Conservation (phyloP, 2,888 invertebrate species). For the Pinctada fucata region DNA sequence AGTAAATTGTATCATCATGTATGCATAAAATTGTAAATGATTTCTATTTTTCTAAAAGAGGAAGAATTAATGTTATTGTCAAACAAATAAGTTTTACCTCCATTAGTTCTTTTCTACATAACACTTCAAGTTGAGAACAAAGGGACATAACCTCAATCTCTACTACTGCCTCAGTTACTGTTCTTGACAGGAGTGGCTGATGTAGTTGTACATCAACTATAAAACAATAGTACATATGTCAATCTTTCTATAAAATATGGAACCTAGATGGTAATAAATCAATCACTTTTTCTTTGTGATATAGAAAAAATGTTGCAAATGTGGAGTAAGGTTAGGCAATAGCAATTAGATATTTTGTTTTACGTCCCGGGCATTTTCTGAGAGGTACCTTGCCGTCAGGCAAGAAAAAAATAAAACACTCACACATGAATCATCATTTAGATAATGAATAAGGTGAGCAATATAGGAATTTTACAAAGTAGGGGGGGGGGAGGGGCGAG, state of each 20-base stretch:
- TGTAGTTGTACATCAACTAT: conserved; percentile 64
- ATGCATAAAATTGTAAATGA: too few species aligned
- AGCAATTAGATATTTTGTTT: too few species aligned
- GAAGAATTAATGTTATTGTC: too few species aligned
- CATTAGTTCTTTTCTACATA: conserved; percentile 61
- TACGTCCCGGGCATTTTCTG: too few species aligned
- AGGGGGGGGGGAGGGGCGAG: too few species aligned
- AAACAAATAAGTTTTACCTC: conserved; percentile 41
- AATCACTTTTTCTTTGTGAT: not conserved
- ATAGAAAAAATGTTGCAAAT: too few species aligned
- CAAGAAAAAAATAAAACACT: not conserved
- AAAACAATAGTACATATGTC: conserved; percentile 10
- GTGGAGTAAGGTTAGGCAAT: too few species aligned
- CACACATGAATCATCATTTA: not conserved
- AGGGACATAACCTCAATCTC: conserved; percentile 61
- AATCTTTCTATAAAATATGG: not conserved
- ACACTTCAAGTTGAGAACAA: conserved; percentile 63
- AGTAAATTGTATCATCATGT: too few species aligned
- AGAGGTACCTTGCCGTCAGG: too few species aligned
- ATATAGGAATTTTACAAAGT: too few species aligned
- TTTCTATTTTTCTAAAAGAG: too few species aligned
- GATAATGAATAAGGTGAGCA: not conserved
- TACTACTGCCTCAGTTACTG: conserved; percentile 47
- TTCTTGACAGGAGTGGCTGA: conserved; percentile 57
- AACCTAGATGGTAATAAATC: not conserved